Evolutionary conservation across 2,797 vertebrate species (phyloP), one percentile per base, ranked within the genome.

Genomic region (Euthynnus affinis): DNA sequence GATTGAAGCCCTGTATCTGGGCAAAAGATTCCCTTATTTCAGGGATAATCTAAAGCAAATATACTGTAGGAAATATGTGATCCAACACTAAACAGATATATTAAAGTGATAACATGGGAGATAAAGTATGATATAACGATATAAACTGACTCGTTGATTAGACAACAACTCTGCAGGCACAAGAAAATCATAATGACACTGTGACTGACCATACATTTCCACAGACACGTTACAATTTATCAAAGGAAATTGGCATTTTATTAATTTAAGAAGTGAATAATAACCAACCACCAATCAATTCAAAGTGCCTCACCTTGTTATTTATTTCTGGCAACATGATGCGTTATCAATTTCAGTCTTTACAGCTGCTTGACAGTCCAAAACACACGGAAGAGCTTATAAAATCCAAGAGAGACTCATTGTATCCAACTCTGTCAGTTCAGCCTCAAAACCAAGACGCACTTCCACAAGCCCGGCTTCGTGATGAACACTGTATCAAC

Each of bases 291-390:
- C 14, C 5, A 3, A 49, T 49, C n/a, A 59, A 76, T 58, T 27
- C 37, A 62, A 73, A 68, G n/a, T 9, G 29, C 48, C 89, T 94
- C 89, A 96, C 95, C 95, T 95, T 95, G 88, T 90, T 95, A 71
- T 95, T 96, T 56, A 96, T 96, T 90, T 96, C 95, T 76, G 95
- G 95, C 86, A 96, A 89, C 95, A 96, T 96, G 80, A 58, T 90
- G 85, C 34, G 57, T 77, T 58, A 46, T 86, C 61, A 63, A 0
- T 34, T 40, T 74, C 63, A 71, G 44, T 66, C 29, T 53, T 48
- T 81, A 64, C 60, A 74, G 69, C 68, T 53, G 57, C 61, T 83
- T 34, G 66, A 78, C 56, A 56, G 82, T 78, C 83, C 82, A 85
- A 85, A 65, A 87, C 25, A 65, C 83, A 67, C n/a, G 68, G 17